Conservation (phyloP, 2,113 vertebrate genomes). For the Elachura formosa region DNA sequence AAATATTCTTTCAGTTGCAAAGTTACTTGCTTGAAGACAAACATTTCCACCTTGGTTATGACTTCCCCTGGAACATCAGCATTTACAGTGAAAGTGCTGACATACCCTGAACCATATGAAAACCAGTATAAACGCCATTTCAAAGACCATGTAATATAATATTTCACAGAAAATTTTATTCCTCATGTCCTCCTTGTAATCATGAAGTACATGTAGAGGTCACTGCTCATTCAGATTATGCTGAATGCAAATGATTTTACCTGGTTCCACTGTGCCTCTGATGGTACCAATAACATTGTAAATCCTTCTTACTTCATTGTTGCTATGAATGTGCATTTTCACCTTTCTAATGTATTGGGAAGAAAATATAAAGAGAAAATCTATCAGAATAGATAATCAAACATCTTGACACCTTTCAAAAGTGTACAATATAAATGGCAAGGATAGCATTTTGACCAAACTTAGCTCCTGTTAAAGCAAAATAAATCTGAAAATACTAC, state of each 20-base stretch:
- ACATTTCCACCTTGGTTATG: not conserved
- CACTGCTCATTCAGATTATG: not conserved
- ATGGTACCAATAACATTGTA: constrained; percentile 93
- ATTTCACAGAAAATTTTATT: not conserved
- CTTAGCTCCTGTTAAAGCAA: not conserved
- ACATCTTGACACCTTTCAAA: not conserved
- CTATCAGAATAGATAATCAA: not conserved
- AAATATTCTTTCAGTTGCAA: not conserved
- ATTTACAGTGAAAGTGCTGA: not conserved
- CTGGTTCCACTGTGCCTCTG: constrained; percentile 86
- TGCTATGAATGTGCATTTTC: constrained; percentile 84
- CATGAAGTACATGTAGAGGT: not conserved
- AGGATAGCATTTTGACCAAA: not conserved
- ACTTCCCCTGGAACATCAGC: not conserved
- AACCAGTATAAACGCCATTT: not conserved
- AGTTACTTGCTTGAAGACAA: not conserved
- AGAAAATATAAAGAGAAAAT: constrained; percentile 1
- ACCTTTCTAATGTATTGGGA: constrained; percentile 75
- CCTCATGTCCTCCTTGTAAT: not conserved
- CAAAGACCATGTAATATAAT: not conserved
- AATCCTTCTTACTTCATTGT: constrained; percentile 84
- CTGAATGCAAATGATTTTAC: constrained; percentile 57
- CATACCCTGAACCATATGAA: not conserved
- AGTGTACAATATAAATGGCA: not conserved
- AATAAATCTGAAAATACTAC: not conserved